Conservation (phyloP, 2,797 vertebrate species). For the Ambastaia sidthimunki region DNA sequence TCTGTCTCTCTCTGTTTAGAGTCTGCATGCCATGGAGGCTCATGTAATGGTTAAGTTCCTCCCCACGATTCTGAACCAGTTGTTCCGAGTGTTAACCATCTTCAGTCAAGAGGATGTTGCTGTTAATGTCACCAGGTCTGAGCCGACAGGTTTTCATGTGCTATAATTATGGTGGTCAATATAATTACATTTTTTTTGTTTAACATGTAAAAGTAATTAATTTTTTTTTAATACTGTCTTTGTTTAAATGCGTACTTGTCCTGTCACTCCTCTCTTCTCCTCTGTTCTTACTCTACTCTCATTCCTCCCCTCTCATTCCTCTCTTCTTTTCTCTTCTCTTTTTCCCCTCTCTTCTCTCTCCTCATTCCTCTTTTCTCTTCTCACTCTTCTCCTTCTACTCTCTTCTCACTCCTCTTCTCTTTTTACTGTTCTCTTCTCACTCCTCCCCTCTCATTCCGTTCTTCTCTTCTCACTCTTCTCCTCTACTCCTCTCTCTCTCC, state of each 20-base stretch:
- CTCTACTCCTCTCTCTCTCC: neutral
- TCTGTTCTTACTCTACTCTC: neutral
- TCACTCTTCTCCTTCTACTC: no score
- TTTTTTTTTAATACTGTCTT: no score
- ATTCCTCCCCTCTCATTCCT: neutral
- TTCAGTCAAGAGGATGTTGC: constrained; percentile 91
- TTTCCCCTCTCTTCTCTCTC: no score
- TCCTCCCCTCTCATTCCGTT: neutral
- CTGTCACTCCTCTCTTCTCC: neutral
- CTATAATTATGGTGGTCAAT: neutral
- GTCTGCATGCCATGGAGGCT: constrained; percentile 94
- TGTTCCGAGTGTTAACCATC: constrained; percentile 91
- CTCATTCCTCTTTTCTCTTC: neutral
- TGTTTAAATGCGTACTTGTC: no score
- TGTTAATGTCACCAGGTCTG: constrained; percentile 92
- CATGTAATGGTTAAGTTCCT: constrained; percentile 97
- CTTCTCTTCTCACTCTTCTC: neutral
- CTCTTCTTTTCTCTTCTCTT: neutral
- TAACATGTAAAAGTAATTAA: no score
- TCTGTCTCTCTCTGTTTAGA: constrained; percentile 76
- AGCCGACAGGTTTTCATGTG: neutral
- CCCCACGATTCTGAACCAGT: constrained; percentile 93
- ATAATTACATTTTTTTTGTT: no score
- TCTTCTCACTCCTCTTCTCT: neutral
- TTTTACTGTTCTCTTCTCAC: neutral